Percentiles rank a stretch among this genome's conserved stretches.
Conservation (phyloP, 2,797 vertebrate genomes). For the Gouania willdenowi region DNA sequence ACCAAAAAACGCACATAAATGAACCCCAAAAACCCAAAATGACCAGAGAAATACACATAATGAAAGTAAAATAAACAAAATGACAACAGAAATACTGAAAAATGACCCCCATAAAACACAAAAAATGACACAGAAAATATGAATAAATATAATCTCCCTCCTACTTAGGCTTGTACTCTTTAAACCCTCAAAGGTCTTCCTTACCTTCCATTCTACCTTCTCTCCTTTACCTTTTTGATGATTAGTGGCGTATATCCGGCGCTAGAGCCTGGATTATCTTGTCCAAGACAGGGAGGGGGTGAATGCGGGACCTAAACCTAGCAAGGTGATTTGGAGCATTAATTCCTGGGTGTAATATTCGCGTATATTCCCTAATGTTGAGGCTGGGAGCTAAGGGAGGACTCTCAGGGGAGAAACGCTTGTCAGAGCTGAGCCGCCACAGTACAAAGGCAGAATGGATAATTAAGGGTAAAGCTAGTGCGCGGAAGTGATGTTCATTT, state of each 20-base stretch:
- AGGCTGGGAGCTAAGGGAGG: slow-evolving; percentile 32
- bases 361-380: slow-evolving; percentile 76
- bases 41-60: no score
- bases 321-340: slow-evolving; percentile 76
- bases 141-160: no score
- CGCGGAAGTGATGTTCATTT: slow-evolving; percentile 64
- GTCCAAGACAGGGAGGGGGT: slow-evolving; percentile 68
- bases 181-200: slow-evolving; percentile 31
- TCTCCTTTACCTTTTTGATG: slow-evolving; percentile 55
- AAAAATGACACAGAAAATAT: no score
- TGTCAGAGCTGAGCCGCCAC: slow-evolving; percentile 71
- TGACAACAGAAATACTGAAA: no score
- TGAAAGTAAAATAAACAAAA: no score
- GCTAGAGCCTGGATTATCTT: slow-evolving; percentile 76
- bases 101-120: no score
- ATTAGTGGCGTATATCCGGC: slow-evolving; percentile 75
- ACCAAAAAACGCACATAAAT: no score
- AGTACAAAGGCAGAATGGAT: slow-evolving; percentile 74
- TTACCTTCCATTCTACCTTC: slow-evolving; percentile 13
- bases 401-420: slow-evolving; percentile 66
- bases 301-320: slow-evolving; percentile 63
- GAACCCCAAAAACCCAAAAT: no score
- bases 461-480: slow-evolving; percentile 69
- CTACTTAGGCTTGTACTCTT: no score
- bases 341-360: slow-evolving; percentile 81